Evolutionary conservation across 2,888 invertebrate genomes (phyloP), one percentile per base, ranked within the genome.

Genomic region (Archips crataeganus): DNA sequence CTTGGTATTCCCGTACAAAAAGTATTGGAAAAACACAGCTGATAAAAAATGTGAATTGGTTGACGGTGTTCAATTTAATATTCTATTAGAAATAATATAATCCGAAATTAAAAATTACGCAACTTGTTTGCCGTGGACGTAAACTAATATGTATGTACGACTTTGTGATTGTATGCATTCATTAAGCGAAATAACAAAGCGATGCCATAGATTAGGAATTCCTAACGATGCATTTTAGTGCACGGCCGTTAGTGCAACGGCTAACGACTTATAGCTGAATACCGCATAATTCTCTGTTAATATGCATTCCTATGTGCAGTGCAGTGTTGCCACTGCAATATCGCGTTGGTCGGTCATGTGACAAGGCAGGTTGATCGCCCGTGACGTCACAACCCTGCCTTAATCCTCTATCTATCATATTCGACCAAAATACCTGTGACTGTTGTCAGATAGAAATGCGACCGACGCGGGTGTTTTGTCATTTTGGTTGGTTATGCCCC

Each of bases 241-340:
- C 11, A 62, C 70, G 13, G 51, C 66, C 66, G 57, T 51, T 54
- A 45, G 62, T 8, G 54, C 54, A 54, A 45, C 32, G 34, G 6
- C 11, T 65, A 74, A 73, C 59, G 68, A 73, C 64, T 73, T 73
- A 73, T 73, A 49, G 69, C 59, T 39, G 73, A 68, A 69, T 69
- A 69, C 59, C 70, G 65, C 70, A 70, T 74, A 74, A 74, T 74
- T 70, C 64, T 61, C 74, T 60, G 51, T 74, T 74, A 74, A 74
- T 74, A 74, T 70, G 69, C 64, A 64, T 51, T 51, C 65, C 63
- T 54, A 61, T 36, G 54, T 36, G 60, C 60, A 73, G 42, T 69
- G 57, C 69, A 68, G 54, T 59, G 51, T 13, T 65, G 60, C 65
- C 11, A 4, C 57, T 32, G 61, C 74, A 69, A 73, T 73, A 73